These are phyloP conservation scores for Helostoma temminkii DNA, from an alignment of 2,797 vertebrate genomes.

Conservation along the genomic window DNA sequence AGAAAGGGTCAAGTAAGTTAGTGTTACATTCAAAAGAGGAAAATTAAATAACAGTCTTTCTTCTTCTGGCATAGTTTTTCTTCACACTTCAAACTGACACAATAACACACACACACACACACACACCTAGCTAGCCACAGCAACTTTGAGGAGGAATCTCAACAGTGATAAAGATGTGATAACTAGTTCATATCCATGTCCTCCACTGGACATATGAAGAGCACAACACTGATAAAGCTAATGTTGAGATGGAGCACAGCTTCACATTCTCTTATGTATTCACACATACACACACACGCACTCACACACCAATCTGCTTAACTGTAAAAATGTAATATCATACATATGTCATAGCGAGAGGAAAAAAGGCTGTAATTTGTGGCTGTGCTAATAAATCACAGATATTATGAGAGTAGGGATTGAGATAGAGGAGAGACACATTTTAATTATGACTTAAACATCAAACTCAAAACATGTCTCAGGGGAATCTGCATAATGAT, in stretches of 20 bases:
- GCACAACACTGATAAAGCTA: slow-evolving; percentile 20
- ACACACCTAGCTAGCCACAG: slow-evolving; percentile 19
- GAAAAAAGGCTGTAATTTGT: slow-evolving; percentile 55
- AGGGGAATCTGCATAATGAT: slow-evolving; percentile 80
- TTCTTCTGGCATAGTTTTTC: slow-evolving; percentile 22
- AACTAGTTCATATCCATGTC: slow-evolving; percentile 9
- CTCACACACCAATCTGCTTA: slow-evolving; percentile 29
- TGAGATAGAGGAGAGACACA: slow-evolving; percentile 75
- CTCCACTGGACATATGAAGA: slow-evolving; percentile 28
- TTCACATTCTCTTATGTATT: background rate
- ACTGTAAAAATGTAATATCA: slow-evolving; percentile 62
- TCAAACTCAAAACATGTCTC: slow-evolving; percentile 79
- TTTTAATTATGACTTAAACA: slow-evolving; percentile 87
- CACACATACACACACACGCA: slow-evolving; percentile 24
- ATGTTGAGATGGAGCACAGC: slow-evolving; percentile 3
- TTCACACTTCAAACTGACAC: slow-evolving; percentile 22
- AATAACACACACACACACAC: slow-evolving; percentile 23
- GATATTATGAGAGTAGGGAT: slow-evolving; percentile 71
- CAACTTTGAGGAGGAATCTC: slow-evolving; percentile 29
- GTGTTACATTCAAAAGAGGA: slow-evolving; percentile 8
- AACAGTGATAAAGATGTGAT: slow-evolving; percentile 32
- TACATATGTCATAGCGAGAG: slow-evolving; percentile 38
- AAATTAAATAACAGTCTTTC: slow-evolving; percentile 56
- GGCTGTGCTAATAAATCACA: slow-evolving; percentile 80
- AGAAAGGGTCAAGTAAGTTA: slow-evolving; percentile 29